Percentiles rank a stretch among this genome's conserved stretches.
phyloP scores from a whole-genome alignment of 92 coral and sea anemone genomes.

The Meandrina meandrites region DNA sequence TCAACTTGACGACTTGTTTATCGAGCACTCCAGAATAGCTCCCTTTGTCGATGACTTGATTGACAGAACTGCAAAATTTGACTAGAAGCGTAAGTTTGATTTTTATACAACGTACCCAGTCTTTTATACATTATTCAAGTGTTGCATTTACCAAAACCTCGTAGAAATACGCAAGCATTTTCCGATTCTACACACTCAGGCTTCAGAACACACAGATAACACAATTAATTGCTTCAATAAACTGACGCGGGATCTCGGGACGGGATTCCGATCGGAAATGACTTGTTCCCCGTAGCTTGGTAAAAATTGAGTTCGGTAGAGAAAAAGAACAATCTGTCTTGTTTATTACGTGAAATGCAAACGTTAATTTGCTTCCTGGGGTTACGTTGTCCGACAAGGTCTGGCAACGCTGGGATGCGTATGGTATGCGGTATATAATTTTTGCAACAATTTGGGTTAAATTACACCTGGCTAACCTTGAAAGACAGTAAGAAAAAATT shows the following conservation, averaged over 20 bases:
- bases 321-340: not conserved
- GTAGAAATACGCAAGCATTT: not conserved
- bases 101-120: too few species aligned
- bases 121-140: too few species aligned
- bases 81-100: not conserved
- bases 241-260: not conserved
- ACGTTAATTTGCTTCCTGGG: not conserved
- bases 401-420: too few species aligned
- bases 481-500: too few species aligned
- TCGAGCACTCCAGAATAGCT: not conserved
- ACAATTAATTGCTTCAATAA: not conserved
- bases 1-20: conserved; percentile 14
- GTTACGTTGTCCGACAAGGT: not conserved
- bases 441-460: too few species aligned
- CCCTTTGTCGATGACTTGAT: not conserved
- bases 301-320: not conserved
- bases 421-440: too few species aligned
- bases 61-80: not conserved
- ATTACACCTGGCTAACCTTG: too few species aligned
- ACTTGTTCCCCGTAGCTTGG: not conserved
- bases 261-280: not conserved
- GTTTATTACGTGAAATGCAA: not conserved
- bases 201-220: too few species aligned
- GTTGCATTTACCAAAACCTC: not conserved
- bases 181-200: not conserved